phyloP scores from a whole-genome alignment of 2,113 vertebrate genomes.

The Petroica traversi region DNA sequence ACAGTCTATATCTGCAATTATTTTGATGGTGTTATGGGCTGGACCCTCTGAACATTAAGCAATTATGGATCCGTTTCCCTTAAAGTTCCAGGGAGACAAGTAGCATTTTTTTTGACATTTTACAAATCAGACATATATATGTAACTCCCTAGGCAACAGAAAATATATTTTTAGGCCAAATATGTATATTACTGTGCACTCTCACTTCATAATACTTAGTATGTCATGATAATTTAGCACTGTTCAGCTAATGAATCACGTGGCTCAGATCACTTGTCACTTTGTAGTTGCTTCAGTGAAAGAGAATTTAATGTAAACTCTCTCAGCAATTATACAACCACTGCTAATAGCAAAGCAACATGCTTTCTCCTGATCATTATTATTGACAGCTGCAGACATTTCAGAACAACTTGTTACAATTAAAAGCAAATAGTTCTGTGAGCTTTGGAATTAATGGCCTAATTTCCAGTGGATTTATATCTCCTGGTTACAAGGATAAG shows the following conservation, averaged over 20 bases:
- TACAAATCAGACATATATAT: background rate
- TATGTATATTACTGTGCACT: background rate
- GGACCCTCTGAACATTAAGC: background rate
- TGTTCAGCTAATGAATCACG: conserved; percentile 7
- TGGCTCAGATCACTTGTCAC: conserved; percentile 5
- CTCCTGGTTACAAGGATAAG: background rate
- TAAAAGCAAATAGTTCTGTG: background rate
- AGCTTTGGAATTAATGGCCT: background rate
- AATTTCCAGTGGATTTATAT: conserved; percentile 7
- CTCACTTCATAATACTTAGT: background rate
- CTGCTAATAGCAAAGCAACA: conserved; percentile 6
- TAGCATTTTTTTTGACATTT: background rate
- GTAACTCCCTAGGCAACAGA: background rate
- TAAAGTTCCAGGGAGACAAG: background rate
- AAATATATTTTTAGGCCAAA: background rate
- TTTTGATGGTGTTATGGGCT: background rate
- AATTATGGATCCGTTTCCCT: background rate
- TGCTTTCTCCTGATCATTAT: background rate
- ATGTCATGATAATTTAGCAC: background rate
- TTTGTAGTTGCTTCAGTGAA: conserved; percentile 37
- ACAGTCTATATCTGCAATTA: background rate
- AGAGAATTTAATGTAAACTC: background rate
- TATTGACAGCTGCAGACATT: background rate
- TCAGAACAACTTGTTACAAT: conserved; percentile 10
- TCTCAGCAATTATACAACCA: background rate